phyloP scores from a whole-genome alignment of 2,113 vertebrate species.

The Brachyistius frenatus region DNA sequence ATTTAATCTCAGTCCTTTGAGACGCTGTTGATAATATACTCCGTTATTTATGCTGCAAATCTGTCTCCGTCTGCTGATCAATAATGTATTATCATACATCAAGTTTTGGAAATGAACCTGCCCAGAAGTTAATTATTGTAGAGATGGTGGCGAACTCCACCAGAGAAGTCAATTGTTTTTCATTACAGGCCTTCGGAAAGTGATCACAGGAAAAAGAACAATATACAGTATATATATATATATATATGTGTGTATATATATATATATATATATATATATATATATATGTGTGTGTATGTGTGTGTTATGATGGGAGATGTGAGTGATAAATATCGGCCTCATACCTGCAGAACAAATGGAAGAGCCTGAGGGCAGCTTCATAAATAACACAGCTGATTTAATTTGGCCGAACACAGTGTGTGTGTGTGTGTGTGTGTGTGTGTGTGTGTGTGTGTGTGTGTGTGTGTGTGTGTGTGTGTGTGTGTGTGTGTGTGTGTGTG shows the following conservation, averaged over 20 bases:
- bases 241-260: slow-evolving; percentile 21
- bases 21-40: slow-evolving; percentile 65
- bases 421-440: slow-evolving; percentile 16
- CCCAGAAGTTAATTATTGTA: slow-evolving; percentile 68
- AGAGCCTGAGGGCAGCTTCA: slow-evolving; percentile 39
- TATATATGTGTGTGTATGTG: slow-evolving; percentile 20
- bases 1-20: slow-evolving; percentile 40
- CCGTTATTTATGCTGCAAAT: slow-evolving; percentile 72
- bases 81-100: slow-evolving; percentile 82
- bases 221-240: slow-evolving; percentile 3
- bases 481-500: slow-evolving; percentile 4
- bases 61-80: slow-evolving; percentile 72
- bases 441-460: neutral
- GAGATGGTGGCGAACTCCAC: slow-evolving; percentile 52
- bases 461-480: neutral
- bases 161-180: slow-evolving; percentile 66
- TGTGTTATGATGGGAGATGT: slow-evolving; percentile 52
- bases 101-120: slow-evolving; percentile 77
- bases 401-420: slow-evolving; percentile 40
- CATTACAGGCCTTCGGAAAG: slow-evolving; percentile 56
- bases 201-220: slow-evolving; percentile 45
- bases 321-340: slow-evolving; percentile 52
- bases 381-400: slow-evolving; percentile 64
- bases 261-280: too few relatives aligned
- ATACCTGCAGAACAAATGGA: slow-evolving; percentile 58